Evolutionary conservation across 2,888 invertebrate genomes (phyloP).

Genomic region (Ptychoptera contaminata): DNA sequence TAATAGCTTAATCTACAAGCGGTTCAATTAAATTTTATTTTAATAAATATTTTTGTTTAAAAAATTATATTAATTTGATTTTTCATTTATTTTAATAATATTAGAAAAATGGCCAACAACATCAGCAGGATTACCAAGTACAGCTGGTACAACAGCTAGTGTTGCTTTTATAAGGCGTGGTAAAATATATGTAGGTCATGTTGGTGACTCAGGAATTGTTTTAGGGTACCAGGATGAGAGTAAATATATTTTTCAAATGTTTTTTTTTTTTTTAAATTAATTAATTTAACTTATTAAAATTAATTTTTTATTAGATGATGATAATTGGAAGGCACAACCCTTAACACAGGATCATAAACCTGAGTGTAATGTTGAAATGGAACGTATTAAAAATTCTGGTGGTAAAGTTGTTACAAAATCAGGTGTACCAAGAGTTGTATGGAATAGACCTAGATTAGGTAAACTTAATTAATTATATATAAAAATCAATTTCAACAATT

Average conservation of each 20-base stretch:
- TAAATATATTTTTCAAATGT: slow-evolving; percentile 14
- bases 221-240: slow-evolving; percentile 64
- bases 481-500: background rate
- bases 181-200: slow-evolving; percentile 94
- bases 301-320: slow-evolving; percentile 22
- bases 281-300: slow-evolving; percentile 1
- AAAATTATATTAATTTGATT: background rate
- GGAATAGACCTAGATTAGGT: slow-evolving; percentile 82
- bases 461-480: slow-evolving; percentile 9
- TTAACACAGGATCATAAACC: slow-evolving; percentile 93
- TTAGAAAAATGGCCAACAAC: slow-evolving; percentile 92
- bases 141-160: slow-evolving; percentile 94
- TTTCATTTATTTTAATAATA: slow-evolving; percentile 14
- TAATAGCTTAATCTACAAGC: background rate
- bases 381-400: slow-evolving; percentile 65
- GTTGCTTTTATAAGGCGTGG: slow-evolving; percentile 86
- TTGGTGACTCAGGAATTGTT: slow-evolving; percentile 95
- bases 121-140: slow-evolving; percentile 86
- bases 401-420: slow-evolving; percentile 63
- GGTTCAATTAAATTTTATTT: slow-evolving; percentile 6
- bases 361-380: slow-evolving; percentile 67
- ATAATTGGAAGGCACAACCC: slow-evolving; percentile 63
- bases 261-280: slow-evolving; percentile 3
- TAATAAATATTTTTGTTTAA: background rate
- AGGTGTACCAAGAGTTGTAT: slow-evolving; percentile 91